These are phyloP conservation scores for Parotocinclus haroldoi DNA, from an alignment of 2,797 vertebrate species.

Conservation along the genomic window DNA sequence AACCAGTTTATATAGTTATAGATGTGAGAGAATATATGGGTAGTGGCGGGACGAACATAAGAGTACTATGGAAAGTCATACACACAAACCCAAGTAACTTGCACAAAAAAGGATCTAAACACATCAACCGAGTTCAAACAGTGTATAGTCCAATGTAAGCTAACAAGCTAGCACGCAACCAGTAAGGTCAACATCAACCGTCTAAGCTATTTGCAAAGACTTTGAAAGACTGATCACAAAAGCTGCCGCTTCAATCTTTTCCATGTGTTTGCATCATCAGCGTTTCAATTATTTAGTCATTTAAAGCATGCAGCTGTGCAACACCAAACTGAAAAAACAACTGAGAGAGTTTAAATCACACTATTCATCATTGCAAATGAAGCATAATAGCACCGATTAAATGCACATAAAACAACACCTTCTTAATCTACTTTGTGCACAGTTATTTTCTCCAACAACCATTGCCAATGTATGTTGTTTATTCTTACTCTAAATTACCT, in stretches of 20 bases:
- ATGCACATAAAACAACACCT: conserved; percentile 42
- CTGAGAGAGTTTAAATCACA: conserved; percentile 40
- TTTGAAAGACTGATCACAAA: too few relatives aligned
- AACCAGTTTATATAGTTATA: too few relatives aligned
- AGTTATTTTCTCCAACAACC: conserved; percentile 37
- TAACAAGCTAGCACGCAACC: too few relatives aligned
- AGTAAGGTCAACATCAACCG: too few relatives aligned
- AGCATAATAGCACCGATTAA: conserved; percentile 52
- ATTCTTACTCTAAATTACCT: conserved; percentile 5
- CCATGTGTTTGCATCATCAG: conserved; percentile 23
- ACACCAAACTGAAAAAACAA: conserved; percentile 35
- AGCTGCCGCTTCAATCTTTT: neutral
- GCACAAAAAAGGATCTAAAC: too few relatives aligned
- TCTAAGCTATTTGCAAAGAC: too few relatives aligned
- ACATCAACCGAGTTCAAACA: too few relatives aligned
- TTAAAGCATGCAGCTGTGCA: conserved; percentile 29
- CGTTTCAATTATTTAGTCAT: conserved; percentile 29
- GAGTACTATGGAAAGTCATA: too few relatives aligned
- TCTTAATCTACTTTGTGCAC: conserved; percentile 35
- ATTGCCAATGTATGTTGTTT: conserved; percentile 35
- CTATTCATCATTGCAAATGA: conserved; percentile 49
- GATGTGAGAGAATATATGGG: too few relatives aligned
- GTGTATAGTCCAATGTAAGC: too few relatives aligned
- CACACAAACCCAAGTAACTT: too few relatives aligned
- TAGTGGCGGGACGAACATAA: too few relatives aligned